Evolutionary conservation across 2,797 vertebrate genomes (phyloP), one percentile per base, ranked within the genome.

Genomic region (Chromis chromis): DNA sequence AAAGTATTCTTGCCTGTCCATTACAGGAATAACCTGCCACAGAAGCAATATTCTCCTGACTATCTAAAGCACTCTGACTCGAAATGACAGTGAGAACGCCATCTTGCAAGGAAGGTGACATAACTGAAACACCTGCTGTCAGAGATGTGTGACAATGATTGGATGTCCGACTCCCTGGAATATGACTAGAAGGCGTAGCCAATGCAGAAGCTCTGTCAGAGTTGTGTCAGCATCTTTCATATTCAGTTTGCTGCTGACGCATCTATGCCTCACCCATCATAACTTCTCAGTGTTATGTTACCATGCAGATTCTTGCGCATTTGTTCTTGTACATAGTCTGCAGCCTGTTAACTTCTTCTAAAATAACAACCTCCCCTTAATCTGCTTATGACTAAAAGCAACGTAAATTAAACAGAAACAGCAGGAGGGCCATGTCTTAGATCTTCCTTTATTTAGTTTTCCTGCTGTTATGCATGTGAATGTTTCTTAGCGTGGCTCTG

Each of bases 81-180:
- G 31, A 28, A 70, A 42, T 69, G 36, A 70, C 68, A 49, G 50
- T 42, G 54, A 61, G 57, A 54, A 33, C 4, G n/a, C n/a, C 65
- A 42, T 70, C 40, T 55, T 54, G 66, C 40, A 33, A 40, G 3
- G 31, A 61, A 27, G 24, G 2, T 4, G 52, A 72, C 55, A 49
- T 12, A 28, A 0, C 11, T 67, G 53, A 50, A 64, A 57, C 57
- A 74, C 36, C 72, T 70, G 61, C 69, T 68, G 40, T 71, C 78
- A 77, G 33, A 58, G 56, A 55, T 42, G 25, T 21, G 21, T 49
- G 57, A 65, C 50, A 74, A 48, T 48, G 67, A 78, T 27, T 67
- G 65, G 13, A 28, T 68, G 19, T 70, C 71, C 62, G 11, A 50
- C 54, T 46, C 17, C 25, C 17, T 49, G 31, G 19, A 64, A 61